Percentiles rank a stretch among this genome's conserved stretches.
Conservation (phyloP, 1,140 invertebrate species). For the Drosophila sucinea region DNA sequence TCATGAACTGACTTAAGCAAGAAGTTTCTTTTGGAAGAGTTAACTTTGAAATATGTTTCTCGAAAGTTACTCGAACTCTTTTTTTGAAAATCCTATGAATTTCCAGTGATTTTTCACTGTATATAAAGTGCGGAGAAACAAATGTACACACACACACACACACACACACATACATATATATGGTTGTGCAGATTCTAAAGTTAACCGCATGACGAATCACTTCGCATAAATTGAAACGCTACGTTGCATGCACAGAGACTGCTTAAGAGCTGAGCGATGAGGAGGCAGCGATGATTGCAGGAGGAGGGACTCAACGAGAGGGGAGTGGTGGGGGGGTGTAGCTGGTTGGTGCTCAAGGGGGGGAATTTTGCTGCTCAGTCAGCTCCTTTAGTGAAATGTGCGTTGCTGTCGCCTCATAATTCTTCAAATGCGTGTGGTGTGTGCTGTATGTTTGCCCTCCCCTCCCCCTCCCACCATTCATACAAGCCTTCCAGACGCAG, state of each 20-base stretch:
- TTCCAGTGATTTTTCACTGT: constrained; percentile 20
- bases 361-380: constrained; percentile 44
- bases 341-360: not conserved
- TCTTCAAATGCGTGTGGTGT: constrained; percentile 73
- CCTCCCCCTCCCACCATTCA: not conserved
- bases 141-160: not conserved
- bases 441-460: constrained; percentile 35
- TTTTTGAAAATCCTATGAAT: no score
- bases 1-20: no score
- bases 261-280: constrained; percentile 46
- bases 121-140: constrained; percentile 22
- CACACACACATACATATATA: constrained; percentile 31
- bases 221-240: constrained; percentile 81
- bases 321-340: not conserved
- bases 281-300: constrained; percentile 10
- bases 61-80: no score
- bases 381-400: constrained; percentile 71
- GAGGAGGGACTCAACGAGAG: not conserved
- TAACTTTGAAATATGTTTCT: no score
- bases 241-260: constrained; percentile 71
- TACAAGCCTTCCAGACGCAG: not conserved
- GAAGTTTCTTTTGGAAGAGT: no score
- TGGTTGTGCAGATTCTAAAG: constrained; percentile 73
- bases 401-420: constrained; percentile 75
- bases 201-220: constrained; percentile 81